Evolutionary conservation across 2,113 vertebrate species (phyloP), one percentile per base, ranked within the genome.

Genomic region (Ariopsis seemanni): DNA sequence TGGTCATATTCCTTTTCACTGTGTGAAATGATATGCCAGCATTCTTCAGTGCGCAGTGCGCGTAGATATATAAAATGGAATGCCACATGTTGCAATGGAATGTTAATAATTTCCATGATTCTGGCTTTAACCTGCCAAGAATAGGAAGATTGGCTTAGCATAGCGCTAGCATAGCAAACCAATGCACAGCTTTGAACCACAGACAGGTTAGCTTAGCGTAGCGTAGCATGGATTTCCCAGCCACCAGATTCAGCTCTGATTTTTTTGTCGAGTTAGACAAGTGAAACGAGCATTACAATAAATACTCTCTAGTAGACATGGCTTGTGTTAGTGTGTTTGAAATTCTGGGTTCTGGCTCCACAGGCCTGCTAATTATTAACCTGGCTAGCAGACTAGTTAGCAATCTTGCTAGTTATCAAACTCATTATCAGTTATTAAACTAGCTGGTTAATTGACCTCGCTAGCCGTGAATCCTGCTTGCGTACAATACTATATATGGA

Each of bases 91-190:
- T 75, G n/a, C 17, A 63, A 27, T 63, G 86, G 86, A 75, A 87
- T 75, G 50, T 83, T 87, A 83, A 83, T 87, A 60, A 87, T 81
- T 87, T 87, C 86, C 86, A 75, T 75, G 17, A 58, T 60, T 75
- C 42, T 52, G 67, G 22, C 8, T 71, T 87, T 22, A 82, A 82
- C 80, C 55, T 62, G 80, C 77, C 62, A 83, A 57, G 53, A 60
- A 9, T 67, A 30, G 53, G 25, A 62, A 50, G 69, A 5, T 5
- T 27, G 34, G 67, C 14, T 81, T 71, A 81, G 63, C 60, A 20
- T 34, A 20, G n/a, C 5, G 12, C 52, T 27, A 30, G 27, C 52
- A 55, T 20, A 11, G 57, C 17, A 55, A 11, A 57, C 20, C 20
- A 57, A 53, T 80, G 27, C 48, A 52, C 12, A 7, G 50, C 75